Base-by-base conservation (phyloP, 2,888 invertebrate species). In the Drosophila meridionalis region DNA sequence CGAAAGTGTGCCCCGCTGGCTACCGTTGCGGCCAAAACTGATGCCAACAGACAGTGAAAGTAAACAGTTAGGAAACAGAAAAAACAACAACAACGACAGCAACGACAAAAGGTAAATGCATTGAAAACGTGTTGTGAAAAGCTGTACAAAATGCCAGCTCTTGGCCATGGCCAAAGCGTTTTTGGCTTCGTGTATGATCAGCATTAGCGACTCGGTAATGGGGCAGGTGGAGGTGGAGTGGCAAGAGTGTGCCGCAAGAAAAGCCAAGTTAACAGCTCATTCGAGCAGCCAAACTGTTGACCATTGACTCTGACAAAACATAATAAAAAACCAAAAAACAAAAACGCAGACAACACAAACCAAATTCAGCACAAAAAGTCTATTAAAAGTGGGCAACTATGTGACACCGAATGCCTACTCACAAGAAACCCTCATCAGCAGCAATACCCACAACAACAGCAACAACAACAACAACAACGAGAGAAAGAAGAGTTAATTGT, bases 11-110 rank as follows among this genome's bases (percentile, higher is more conserved):
- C 78, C 69, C 73, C 76, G 71, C 72, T 71, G 82, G 80, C 78
- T 86, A 88, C 84, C 75, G 87, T 78, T 69, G 73, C 42, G 72
- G 71, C 61, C 58, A 52, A 68, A 59, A 65, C 80, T 69, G 69
- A 66, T 70, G 75, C 69, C 79, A 73, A 81, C 76, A 72, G 81
- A 84, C 87, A 87, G 87, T 87, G 87, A 87, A 87, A 87, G 87
- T 87, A 87, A 87, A 87, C 83, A 87, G 82, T 79, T 83, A 76
- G 78, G 80, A 82, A 83, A 76, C 62, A 42, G 20, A 72, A 61
- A 53, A 53, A 38, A 36, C 62, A 65, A n/a, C 71, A 70, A 11
- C 74, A 68, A 56, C 66, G 70, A 45, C 62, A 69, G 45, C 56
- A 58, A 50, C 58, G 55, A 40, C 53, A 53, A 59, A 64, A 67